These are phyloP conservation scores for Lasioglossum malachurum DNA, from an alignment of 2,888 invertebrate genomes.

Conservation along the genomic window DNA sequence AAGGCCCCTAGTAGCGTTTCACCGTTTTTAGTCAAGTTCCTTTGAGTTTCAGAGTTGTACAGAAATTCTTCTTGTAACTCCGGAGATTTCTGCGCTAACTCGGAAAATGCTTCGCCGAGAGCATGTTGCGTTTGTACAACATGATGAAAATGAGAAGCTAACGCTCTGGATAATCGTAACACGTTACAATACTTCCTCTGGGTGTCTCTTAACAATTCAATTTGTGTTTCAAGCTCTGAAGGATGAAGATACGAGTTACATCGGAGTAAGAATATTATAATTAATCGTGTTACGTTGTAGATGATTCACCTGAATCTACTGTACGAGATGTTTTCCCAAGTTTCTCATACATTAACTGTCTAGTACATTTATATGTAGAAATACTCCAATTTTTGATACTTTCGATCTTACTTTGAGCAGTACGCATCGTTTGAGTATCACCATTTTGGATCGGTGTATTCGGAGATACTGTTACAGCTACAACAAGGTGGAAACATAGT, in stretches of 20 bases:
- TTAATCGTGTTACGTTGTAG: not conserved
- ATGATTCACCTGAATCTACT: conserved; percentile 89
- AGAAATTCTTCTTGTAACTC: conserved; percentile 97
- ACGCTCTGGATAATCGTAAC: conserved; percentile 93
- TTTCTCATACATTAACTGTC: conserved; percentile 98
- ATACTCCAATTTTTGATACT: conserved; percentile 98
- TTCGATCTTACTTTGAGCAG: conserved; percentile 94
- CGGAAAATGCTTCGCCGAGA: conserved; percentile 96
- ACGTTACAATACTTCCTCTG: conserved; percentile 96
- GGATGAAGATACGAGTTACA: conserved; percentile 66
- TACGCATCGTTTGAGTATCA: conserved; percentile 88
- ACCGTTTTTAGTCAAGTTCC: conserved; percentile 96
- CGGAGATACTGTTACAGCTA: conserved; percentile 82
- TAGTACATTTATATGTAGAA: conserved; percentile 99
- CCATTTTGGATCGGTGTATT: conserved; percentile 88
- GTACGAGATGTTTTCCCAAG: conserved; percentile 97
- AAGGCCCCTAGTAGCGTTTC: conserved; percentile 96
- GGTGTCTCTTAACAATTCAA: conserved; percentile 96
- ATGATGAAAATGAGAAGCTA: conserved; percentile 95
- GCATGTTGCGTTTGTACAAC: conserved; percentile 95
- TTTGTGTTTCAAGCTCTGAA: conserved; percentile 96
- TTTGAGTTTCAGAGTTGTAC: conserved; percentile 98
- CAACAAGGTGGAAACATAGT: conserved; percentile 20
- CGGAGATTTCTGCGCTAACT: conserved; percentile 97
- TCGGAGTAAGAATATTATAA: conserved; percentile 22